These are phyloP conservation scores for Anagrus nilaparvatae DNA, from an alignment of 1,140 invertebrate species.

Conservation along the genomic window DNA sequence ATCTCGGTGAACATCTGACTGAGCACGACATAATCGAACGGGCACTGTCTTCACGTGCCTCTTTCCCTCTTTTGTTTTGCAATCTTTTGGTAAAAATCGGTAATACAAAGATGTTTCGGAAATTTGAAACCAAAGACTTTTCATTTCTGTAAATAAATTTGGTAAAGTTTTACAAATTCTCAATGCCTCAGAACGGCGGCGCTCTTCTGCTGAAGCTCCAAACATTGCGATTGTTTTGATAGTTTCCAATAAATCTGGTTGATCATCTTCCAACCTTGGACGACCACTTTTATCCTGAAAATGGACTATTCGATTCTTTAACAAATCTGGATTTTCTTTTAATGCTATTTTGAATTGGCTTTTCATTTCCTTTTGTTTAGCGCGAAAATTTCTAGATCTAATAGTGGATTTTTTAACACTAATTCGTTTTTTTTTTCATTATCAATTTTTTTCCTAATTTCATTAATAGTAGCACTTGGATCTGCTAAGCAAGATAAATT, in stretches of 20 bases:
- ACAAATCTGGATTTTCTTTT: no score
- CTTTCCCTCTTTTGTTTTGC: constrained; percentile 16
- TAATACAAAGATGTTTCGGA: constrained; percentile 6
- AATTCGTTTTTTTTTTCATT: no score
- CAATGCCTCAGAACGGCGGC: constrained; percentile 5
- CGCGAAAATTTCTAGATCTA: no score
- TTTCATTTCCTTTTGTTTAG: no score
- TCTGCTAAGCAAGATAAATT: no score
- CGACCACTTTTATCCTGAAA: no score
- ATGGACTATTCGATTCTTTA: no score
- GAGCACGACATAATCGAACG: constrained; percentile 18
- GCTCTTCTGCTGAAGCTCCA: constrained; percentile 9
- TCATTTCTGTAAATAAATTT: constrained; percentile 2
- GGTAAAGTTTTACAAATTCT: constrained; percentile 6
- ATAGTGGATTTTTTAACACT: no score
- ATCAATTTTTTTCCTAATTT: no score
- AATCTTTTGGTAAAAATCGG: constrained; percentile 20
- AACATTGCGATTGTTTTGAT: constrained; percentile 5
- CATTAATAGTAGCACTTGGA: no score
- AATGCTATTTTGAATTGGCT: no score
- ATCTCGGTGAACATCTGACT: constrained; percentile 18
- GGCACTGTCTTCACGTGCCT: constrained; percentile 17
- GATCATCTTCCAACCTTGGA: neutral
- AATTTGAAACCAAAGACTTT: neutral
- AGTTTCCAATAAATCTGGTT: constrained; percentile 11